Conservation (phyloP, 1,140 invertebrate genomes). For the Drosophila subpulchrella region DNA sequence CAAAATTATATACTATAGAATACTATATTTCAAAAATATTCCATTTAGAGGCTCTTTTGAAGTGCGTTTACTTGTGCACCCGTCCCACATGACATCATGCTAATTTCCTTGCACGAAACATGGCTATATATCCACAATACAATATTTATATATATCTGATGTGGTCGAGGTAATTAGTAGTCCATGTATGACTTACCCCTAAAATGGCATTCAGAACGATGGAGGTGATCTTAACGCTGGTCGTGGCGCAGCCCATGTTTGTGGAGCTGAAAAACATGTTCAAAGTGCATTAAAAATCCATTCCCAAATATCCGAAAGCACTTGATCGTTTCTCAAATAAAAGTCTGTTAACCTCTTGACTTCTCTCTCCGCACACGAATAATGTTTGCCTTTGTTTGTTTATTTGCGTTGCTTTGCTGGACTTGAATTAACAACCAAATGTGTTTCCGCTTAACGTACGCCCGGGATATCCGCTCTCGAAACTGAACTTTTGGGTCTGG, state of each 20-base stretch:
- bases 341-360: constrained; percentile 71
- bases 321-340: constrained; percentile 13
- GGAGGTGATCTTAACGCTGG: constrained; percentile 70
- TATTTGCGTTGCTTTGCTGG: constrained; percentile 30
- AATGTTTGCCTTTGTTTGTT: constrained; percentile 25
- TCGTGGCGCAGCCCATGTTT: constrained; percentile 77
- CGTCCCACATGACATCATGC: constrained; percentile 45
- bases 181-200: constrained; percentile 71
- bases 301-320: constrained; percentile 6
- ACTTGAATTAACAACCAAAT: constrained; percentile 42
- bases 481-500: constrained; percentile 48
- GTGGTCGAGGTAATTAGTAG: constrained; percentile 22
- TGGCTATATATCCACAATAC: neutral
- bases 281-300: constrained; percentile 6
- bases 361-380: constrained; percentile 25
- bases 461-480: constrained; percentile 30
- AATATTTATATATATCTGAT: constrained; percentile 15
- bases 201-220: constrained; percentile 73
- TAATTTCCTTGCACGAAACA: constrained; percentile 32
- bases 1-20: constrained; percentile 3
- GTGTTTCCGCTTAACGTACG: constrained; percentile 33
- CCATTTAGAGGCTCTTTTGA: constrained; percentile 34
- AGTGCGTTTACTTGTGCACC: constrained; percentile 39
- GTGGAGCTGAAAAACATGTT: constrained; percentile 33
- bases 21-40: constrained; percentile 45